Percentiles rank a stretch among this genome's conserved stretches.
Evolutionary conservation across 2,888 invertebrate genomes (phyloP).

Genomic region (Tolmerus cingulatus): DNA sequence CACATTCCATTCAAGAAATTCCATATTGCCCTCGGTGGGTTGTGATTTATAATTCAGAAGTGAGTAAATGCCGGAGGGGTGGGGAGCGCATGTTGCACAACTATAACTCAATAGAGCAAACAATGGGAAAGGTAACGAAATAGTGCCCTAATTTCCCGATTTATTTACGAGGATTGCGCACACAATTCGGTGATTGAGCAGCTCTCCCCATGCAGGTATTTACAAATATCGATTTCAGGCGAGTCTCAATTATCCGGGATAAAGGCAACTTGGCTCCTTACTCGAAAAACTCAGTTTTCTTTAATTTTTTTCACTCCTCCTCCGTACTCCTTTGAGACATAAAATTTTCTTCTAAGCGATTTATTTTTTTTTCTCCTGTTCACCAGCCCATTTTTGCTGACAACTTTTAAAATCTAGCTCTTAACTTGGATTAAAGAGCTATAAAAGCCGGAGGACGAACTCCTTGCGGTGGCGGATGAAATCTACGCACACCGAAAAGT

Average conservation of each 20-base stretch:
- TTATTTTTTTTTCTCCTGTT: background rate
- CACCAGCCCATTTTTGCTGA: slow-evolving; percentile 17
- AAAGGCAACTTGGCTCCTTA: background rate
- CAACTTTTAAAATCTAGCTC: slow-evolving; percentile 27
- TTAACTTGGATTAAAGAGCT: slow-evolving; percentile 39
- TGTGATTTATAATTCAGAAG: background rate
- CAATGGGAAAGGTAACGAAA: slow-evolving; percentile 41
- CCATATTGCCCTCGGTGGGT: background rate
- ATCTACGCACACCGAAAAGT: background rate
- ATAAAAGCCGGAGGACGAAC: slow-evolving; percentile 26
- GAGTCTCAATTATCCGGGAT: background rate
- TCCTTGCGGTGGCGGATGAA: background rate
- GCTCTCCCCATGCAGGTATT: background rate
- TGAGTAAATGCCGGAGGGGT: background rate
- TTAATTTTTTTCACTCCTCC: background rate
- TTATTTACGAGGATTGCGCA: slow-evolving; percentile 24
- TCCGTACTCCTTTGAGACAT: background rate
- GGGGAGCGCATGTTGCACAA: background rate
- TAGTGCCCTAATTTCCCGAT: slow-evolving; percentile 20
- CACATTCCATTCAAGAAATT: background rate
- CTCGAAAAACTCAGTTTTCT: background rate
- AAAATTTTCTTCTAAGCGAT: background rate
- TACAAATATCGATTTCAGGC: background rate
- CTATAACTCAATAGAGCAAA: slow-evolving; percentile 33
- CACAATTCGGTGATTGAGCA: slow-evolving; percentile 22